Percentiles rank a stretch among this genome's conserved stretches.
Conservation (phyloP, 2,797 vertebrate species). For the Smutsia gigantea region DNA sequence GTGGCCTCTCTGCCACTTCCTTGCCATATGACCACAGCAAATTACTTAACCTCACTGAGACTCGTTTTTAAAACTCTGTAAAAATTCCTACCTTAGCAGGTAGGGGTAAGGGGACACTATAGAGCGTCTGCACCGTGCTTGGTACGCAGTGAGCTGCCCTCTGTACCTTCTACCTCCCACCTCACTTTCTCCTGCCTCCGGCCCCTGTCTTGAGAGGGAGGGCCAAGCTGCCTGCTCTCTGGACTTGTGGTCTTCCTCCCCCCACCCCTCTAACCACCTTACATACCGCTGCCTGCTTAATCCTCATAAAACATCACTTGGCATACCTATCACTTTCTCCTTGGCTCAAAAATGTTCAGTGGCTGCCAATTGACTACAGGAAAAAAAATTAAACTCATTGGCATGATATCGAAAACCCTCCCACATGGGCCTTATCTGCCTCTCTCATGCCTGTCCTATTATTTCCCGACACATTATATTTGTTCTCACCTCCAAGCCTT, state of each 20-base stretch:
- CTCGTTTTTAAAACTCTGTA: background rate
- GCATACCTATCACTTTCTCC: background rate
- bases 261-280: rapidly evolving
- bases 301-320: background rate
- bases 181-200: no score
- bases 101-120: background rate
- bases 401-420: background rate
- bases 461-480: no score
- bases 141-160: rapidly evolving
- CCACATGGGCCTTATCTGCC: background rate
- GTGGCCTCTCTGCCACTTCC: background rate
- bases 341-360: background rate
- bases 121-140: background rate
- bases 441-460: no score
- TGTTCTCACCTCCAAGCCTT: background rate
- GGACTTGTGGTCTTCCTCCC: no score
- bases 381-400: background rate
- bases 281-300: background rate
- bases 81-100: background rate
- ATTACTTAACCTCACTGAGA: background rate
- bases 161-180: no score
- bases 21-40: background rate
- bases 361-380: background rate
- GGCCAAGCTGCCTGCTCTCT: no score
- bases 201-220: background rate